Conservation (phyloP, 2,888 invertebrate genomes). For the Suillia variegata region DNA sequence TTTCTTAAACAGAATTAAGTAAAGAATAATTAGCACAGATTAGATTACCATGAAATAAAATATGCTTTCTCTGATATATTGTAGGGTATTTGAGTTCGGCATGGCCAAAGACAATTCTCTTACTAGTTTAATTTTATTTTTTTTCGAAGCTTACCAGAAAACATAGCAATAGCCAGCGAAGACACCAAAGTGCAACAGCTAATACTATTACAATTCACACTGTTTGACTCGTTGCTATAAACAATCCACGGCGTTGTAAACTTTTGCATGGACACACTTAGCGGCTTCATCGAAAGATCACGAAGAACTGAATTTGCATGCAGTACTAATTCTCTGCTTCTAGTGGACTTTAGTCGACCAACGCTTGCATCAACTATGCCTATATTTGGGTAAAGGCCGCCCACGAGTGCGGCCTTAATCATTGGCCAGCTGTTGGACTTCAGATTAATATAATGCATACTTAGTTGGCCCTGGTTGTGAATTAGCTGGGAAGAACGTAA, state of each 20-base stretch:
- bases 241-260: slow-evolving; percentile 82
- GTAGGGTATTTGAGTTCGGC: no score
- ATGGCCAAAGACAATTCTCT: no score
- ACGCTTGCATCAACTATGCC: slow-evolving; percentile 72
- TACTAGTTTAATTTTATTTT: no score
- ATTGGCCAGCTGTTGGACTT: slow-evolving; percentile 91
- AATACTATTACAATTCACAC: slow-evolving; percentile 66
- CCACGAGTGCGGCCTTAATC: slow-evolving; percentile 85
- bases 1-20: no score
- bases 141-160: slow-evolving; percentile 58
- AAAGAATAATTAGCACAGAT: no score
- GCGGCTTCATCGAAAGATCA: slow-evolving; percentile 19
- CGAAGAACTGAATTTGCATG: slow-evolving; percentile 66
- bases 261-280: slow-evolving; percentile 13
- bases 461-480: slow-evolving; percentile 72
- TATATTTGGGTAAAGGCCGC: slow-evolving; percentile 89
- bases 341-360: slow-evolving; percentile 68
- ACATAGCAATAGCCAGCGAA: slow-evolving; percentile 77
- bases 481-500: slow-evolving; percentile 64
- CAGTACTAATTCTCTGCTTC: slow-evolving; percentile 36
- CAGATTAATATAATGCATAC: slow-evolving; percentile 79
- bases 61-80: no score
- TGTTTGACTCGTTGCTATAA: slow-evolving; percentile 76
- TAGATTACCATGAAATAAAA: no score
- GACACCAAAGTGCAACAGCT: slow-evolving; percentile 78